These are phyloP conservation scores for Hydrozoanthus gracilis DNA, from an alignment of 92 coral and sea anemone species.

Conservation along the genomic window DNA sequence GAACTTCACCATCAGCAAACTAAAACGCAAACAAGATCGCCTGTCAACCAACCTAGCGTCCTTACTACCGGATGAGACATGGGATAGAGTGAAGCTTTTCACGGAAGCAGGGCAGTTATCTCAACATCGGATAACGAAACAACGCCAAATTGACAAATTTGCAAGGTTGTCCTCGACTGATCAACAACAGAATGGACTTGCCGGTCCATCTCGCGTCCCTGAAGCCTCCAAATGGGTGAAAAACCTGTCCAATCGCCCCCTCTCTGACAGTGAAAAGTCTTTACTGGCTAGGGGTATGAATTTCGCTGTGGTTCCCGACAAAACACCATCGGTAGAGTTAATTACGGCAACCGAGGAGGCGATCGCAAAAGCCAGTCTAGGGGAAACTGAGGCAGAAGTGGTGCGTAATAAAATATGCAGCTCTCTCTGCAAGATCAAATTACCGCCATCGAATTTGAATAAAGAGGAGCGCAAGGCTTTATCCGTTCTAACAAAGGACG, in stretches of 20 bases:
- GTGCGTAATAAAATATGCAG: constrained; percentile 40
- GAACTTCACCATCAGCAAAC: constrained; percentile 38
- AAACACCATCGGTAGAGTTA: constrained; percentile 37
- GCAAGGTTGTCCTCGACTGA: constrained; percentile 30
- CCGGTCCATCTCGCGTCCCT: constrained; percentile 6
- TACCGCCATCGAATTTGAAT: not conserved
- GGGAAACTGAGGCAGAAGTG: constrained; percentile 13
- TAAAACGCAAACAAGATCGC: constrained; percentile 48
- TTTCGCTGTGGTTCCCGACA: not conserved
- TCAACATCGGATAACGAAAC: constrained; percentile 44
- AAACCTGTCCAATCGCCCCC: not conserved
- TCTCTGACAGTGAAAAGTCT: constrained; percentile 29
- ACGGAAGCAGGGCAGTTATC: constrained; percentile 43
- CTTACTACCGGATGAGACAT: constrained; percentile 31
- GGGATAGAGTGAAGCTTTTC: constrained; percentile 43
- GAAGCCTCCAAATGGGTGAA: constrained; percentile 29
- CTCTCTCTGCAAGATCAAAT: constrained; percentile 45
- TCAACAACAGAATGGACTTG: constrained; percentile 18
- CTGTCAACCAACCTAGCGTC: constrained; percentile 42
- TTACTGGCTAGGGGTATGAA: constrained; percentile 38
- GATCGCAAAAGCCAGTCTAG: not conserved
- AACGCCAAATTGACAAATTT: constrained; percentile 41
- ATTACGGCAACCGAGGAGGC: constrained; percentile 36
- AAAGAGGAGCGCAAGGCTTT: too few species aligned
- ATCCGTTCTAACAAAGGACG: too few species aligned